These are phyloP conservation scores for Oppia nitens DNA, from an alignment of 1,140 invertebrate species.

Conservation along the genomic window DNA sequence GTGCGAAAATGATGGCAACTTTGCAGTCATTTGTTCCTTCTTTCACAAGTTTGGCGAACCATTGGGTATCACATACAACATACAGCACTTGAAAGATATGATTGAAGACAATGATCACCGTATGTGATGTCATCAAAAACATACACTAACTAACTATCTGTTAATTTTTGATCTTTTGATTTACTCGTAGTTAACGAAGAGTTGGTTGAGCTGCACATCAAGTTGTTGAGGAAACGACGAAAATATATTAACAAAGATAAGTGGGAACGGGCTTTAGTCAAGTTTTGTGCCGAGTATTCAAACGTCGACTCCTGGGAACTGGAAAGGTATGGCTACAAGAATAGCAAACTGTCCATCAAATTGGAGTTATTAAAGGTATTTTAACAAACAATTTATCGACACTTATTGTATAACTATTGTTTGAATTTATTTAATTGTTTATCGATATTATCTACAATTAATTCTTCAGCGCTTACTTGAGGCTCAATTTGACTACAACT, in stretches of 20 bases:
- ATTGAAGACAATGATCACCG: slow-evolving; percentile 71
- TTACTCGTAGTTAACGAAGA: slow-evolving; percentile 24
- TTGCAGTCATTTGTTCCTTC: slow-evolving; percentile 85
- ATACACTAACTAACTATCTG: neutral
- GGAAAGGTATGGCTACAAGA: slow-evolving; percentile 86
- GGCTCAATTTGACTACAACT: slow-evolving; percentile 82
- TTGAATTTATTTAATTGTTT: slow-evolving; percentile 1
- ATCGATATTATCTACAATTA: neutral
- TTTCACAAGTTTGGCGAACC: slow-evolving; percentile 65
- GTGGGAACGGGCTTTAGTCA: slow-evolving; percentile 75
- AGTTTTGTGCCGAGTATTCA: slow-evolving; percentile 74
- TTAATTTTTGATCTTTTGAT: slow-evolving; percentile 13
- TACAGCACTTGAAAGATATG: slow-evolving; percentile 65
- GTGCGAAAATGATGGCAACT: slow-evolving; percentile 85
- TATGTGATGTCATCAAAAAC: slow-evolving; percentile 16
- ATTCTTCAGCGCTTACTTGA: slow-evolving; percentile 62
- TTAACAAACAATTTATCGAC: neutral
- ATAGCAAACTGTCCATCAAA: slow-evolving; percentile 68
- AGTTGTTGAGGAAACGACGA: slow-evolving; percentile 60
- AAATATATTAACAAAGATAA: slow-evolving; percentile 65
- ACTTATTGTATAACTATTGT: neutral
- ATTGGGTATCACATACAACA: slow-evolving; percentile 42
- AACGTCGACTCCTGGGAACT: slow-evolving; percentile 89
- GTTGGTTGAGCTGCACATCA: slow-evolving; percentile 68
- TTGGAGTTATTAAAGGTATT: slow-evolving; percentile 63